Evolutionary conservation across 53 echinoderm and acorn worm genomes (phyloP).

Genomic region (Luidia sarsii): DNA sequence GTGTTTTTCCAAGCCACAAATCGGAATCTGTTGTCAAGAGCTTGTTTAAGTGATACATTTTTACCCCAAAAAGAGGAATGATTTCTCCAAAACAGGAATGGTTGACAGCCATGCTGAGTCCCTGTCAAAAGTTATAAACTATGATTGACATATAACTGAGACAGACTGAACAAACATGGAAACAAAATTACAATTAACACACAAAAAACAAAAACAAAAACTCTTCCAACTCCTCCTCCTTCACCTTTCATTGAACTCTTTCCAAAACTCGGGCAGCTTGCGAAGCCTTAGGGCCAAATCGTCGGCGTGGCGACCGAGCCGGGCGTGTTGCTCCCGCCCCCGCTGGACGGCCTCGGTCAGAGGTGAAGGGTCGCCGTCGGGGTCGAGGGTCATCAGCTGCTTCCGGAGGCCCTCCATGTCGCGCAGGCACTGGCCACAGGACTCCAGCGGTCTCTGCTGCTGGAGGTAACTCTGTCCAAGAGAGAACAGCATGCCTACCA

Average conservation of each 20-base stretch:
- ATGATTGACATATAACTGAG: no score
- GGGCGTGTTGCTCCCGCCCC: conserved; percentile 36
- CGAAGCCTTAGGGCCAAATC: conserved; percentile 56
- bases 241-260: conserved; percentile 61
- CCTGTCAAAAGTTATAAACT: no score
- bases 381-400: conserved; percentile 57
- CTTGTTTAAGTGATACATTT: no score
- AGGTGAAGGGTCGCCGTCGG: conserved; percentile 55
- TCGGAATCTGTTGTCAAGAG: no score
- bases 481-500: no score
- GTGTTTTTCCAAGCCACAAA: no score
- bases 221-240: no score
- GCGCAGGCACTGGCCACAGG: conserved; percentile 55
- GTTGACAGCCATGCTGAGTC: no score
- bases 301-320: conserved; percentile 26
- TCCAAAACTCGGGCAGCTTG: conserved; percentile 57
- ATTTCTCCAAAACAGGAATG: no score
- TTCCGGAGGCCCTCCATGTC: conserved; percentile 61
- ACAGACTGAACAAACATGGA: neutral
- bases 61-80: no score
- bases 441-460: conserved; percentile 55
- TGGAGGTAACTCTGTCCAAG: conserved; percentile 67
- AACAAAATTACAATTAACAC: no score
- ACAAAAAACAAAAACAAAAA: no score
- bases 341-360: conserved; percentile 56